Base-by-base conservation (phyloP, 2,113 vertebrate species). In the Tauraco erythrolophus region DNA sequence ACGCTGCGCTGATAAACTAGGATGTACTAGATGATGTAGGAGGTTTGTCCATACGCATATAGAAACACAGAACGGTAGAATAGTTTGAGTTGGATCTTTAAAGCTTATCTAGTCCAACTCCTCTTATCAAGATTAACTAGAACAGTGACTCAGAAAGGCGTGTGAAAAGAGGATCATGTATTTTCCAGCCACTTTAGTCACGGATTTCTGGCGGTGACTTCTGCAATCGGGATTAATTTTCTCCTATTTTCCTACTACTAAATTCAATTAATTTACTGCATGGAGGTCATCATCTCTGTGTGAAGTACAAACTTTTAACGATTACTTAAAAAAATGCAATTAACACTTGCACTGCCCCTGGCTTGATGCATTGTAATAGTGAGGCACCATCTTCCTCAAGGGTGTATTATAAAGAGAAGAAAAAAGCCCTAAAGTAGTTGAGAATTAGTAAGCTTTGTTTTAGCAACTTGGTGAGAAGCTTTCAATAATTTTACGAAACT, bases 321-420 rank as follows among this genome's bases (percentile, higher is more conserved):
- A 85, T 80, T 87, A 80, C 62, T 95, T 85, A 22, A 27, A 35
- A 89, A 90, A 84, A 81, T 68, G 43, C 89, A 94, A 96, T 97
- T 96, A 95, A 92, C 64, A 84, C 22, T n/a, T 78, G 31, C 54
- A 77, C 39, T 84, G 50, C 60, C 68, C 23, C 68, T 90, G 69
- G 69, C 62, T 84, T 92, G 37, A 75, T n/a, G 25, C 37, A 54
- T 24, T 88, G 37, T 80, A 80, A 78, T 68, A 71, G 15, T 65
- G 45, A 94, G 72, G 22, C 43, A 54, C 12, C 8, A 57, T 71
- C 50, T 71, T 50, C 31, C 74, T 95, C 84, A 62, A 61, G 41
- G 76, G 37, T 82, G 10, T 57, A 78, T 41, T 94, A 95, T 6
- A 41, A 65, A 78, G 28, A 56, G 28, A 91, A 71, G 23, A 75